These are phyloP conservation scores for Oscheius onirici DNA, from an alignment of 2,888 invertebrate genomes.

Conservation along the genomic window DNA sequence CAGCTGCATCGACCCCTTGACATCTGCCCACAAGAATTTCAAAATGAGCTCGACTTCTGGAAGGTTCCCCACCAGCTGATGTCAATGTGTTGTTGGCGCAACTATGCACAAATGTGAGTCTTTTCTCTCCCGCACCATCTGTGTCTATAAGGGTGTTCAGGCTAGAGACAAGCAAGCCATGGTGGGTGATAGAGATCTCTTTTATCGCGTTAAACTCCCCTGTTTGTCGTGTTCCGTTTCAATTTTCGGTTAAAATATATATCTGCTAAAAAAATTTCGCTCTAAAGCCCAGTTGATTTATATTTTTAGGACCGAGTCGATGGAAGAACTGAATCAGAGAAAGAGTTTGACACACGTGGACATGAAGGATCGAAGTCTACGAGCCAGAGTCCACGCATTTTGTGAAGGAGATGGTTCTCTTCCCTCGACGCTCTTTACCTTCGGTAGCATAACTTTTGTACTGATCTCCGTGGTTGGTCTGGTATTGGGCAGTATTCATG, in stretches of 20 bases:
- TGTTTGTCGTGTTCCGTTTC: background rate
- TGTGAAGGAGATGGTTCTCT: conserved; percentile 65
- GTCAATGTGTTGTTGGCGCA: conserved; percentile 63
- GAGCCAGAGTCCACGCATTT: conserved; percentile 58
- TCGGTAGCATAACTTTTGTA: conserved; percentile 65
- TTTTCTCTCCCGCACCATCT: background rate
- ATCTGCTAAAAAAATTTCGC: background rate
- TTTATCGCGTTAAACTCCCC: conserved; percentile 9
- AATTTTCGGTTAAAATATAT: background rate
- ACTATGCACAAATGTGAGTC: conserved; percentile 59
- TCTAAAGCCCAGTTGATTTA: background rate
- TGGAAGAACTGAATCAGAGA: conserved; percentile 60
- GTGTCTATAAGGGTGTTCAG: conserved; percentile 20
- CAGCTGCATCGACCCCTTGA: conserved; percentile 62
- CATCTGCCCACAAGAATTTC: conserved; percentile 58
- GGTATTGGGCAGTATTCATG: conserved; percentile 66
- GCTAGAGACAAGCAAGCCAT: background rate
- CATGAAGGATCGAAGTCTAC: conserved; percentile 50
- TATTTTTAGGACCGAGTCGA: conserved; percentile 59
- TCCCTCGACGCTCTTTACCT: conserved; percentile 62
- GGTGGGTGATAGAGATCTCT: conserved; percentile 9
- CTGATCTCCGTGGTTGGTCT: conserved; percentile 66
- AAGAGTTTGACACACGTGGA: conserved; percentile 51
- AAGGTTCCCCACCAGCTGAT: conserved; percentile 60
- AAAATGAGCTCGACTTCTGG: conserved; percentile 63